Base-by-base conservation (phyloP, 2,888 invertebrate genomes). In the Psococerastis gibbosa region DNA sequence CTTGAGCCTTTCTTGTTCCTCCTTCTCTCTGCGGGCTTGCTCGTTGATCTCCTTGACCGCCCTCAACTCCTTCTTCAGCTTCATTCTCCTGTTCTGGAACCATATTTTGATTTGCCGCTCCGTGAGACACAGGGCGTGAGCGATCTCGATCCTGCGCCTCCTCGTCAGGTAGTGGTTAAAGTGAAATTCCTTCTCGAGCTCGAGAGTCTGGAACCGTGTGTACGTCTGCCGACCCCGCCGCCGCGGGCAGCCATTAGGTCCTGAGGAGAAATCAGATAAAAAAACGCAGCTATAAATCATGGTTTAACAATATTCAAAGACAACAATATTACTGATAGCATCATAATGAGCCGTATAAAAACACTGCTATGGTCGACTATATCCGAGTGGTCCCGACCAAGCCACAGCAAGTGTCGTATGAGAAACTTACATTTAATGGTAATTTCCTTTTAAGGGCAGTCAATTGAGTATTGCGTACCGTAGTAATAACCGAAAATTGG, bases 141-240 rank as follows among this genome's bases (percentile, higher is more conserved):
- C 92, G 55, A 94, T 94, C 67, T 95, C 94, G 67, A 94, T 92
- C 68, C 94, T 75, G 64, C 94, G 78, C 62, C 94, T 74, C 60
- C 95, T 75, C 55, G 94, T 94, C 64, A 95, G 72, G 66, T 95
- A 95, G 61, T 92, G 91, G 68, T 94, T 95, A 70, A 91, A 92
- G 62, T 94, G 89, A 69, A 95, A 95, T 71, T 95, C 95, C 67
- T 94, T 94, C 66, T 95, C 95, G 65, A 95, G 73, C 63, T 95
- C 94, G 66, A 94, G 70, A 18, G 95, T 95, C 67, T 97, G 95
- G 74, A 94, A 92, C 58, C 94, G 81, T 52, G 94, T 95, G 73
- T 95, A 95, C 15, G 95, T 95, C 69, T 95, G 94, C 54, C 95
- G 73, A 48, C 94, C 94, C 57, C 94, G 75, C 61, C 91, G 78